Base-by-base conservation (phyloP, 2,113 vertebrate genomes). In the Chrysemys picta region DNA sequence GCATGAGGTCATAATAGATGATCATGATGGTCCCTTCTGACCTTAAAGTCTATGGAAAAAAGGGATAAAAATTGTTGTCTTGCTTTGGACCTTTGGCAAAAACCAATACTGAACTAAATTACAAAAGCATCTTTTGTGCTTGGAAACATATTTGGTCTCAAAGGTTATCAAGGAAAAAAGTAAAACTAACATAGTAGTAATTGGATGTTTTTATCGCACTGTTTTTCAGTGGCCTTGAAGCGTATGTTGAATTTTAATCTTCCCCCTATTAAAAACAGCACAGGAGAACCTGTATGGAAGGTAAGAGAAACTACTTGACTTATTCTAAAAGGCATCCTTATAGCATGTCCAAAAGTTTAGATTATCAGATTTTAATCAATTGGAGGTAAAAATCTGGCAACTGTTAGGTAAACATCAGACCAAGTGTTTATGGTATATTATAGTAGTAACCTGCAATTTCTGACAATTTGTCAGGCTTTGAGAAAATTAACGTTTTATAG, bases 211-310 rank as follows among this genome's bases (percentile, higher is more conserved):
- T 93, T 31, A 49, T 19, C 17, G 27, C 38, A 95, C 87, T 97
- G 50, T 87, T 97, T 97, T 98, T 57, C 95, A 99, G 99, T 98
- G 96, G 99, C 99, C 96, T 98, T 99, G 97, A 99, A 99, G 97
- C 99, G 99, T 84, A 99, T 99, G 99, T 96, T 99, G 97, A 99
- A 99, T 98, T 99, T 99, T 97, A 99, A 99, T 95, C 98, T 99
- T 95, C 99, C 99, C 97, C 98, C 99, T 96, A 97, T 99, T 98
- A 99, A 99, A 98, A 99, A 99, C 98, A 99, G 98, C 84, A 96
- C 99, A 91, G 98, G 99, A 84, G 99, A 99, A 95, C 99, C 99
- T 84, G 99, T 99, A 94, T 99, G 99, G 99, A 99, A 99, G 99
- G 99, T 99, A 98, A 97, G 97, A 86, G 75, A 86, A 79, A 86